Evolutionary conservation across 2,888 invertebrate genomes (phyloP).

Genomic region (Epistrophella euchroma): DNA sequence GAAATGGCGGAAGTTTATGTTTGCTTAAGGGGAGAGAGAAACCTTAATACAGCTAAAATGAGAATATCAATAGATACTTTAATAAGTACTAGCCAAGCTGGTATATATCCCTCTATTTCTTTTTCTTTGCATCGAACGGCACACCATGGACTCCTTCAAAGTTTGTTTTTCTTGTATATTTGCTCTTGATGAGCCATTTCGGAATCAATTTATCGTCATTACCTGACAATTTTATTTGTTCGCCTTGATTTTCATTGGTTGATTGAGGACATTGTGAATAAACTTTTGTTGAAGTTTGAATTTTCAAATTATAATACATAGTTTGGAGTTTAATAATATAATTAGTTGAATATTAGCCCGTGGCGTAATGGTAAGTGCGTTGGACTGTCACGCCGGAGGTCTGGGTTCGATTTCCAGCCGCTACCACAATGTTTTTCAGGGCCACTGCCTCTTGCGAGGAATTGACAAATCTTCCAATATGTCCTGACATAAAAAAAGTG

Average conservation of each 20-base stretch:
- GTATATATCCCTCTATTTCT: neutral
- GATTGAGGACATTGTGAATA: slow-evolving; percentile 17
- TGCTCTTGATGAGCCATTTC: slow-evolving; percentile 38
- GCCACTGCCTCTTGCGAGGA: no score
- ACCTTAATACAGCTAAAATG: neutral
- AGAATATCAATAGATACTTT: slow-evolving; percentile 3
- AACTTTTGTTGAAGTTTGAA: neutral
- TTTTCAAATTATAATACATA: neutral
- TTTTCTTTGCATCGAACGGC: neutral
- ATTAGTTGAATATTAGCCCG: no score
- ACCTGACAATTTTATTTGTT: slow-evolving; percentile 46
- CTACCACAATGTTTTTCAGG: no score
- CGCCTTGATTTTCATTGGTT: slow-evolving; percentile 20
- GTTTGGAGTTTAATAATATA: neutral
- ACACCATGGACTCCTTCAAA: neutral
- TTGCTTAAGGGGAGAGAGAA: neutral
- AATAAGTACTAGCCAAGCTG: neutral
- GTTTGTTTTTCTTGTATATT: slow-evolving; percentile 26
- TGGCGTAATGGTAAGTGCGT: no score
- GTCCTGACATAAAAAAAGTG: no score
- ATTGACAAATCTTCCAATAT: no score
- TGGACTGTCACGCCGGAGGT: no score
- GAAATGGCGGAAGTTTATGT: neutral
- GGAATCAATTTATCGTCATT: slow-evolving; percentile 59
- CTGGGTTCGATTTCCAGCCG: no score